phyloP scores from a whole-genome alignment of 2,888 invertebrate genomes.

The Galeopsomyia nigrocyanea region DNA sequence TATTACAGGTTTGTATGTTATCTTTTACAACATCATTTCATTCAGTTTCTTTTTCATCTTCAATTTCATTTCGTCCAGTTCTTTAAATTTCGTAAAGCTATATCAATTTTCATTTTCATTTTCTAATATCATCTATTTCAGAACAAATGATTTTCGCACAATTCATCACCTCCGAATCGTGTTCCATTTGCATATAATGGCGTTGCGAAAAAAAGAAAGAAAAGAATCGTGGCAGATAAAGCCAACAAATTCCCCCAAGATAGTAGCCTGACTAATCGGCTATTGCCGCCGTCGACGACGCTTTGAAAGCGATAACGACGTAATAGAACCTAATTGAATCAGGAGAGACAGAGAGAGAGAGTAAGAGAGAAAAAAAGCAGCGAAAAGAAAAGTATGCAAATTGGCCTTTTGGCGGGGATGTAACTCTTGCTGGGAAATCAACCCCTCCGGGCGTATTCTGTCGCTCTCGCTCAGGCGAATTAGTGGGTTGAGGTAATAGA shows the following conservation, averaged over 20 bases:
- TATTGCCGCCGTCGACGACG: no score
- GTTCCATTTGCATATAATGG: neutral
- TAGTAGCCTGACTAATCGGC: no score
- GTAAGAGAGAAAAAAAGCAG: neutral
- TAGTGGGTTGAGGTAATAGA: conserved; percentile 62
- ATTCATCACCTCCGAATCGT: neutral
- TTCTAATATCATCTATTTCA: neutral
- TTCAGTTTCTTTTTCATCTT: no score
- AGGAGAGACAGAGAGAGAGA: conserved; percentile 2
- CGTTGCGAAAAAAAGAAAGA: neutral
- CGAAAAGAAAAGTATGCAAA: conserved; percentile 40
- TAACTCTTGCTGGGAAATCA: conserved; percentile 49
- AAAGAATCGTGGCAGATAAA: neutral
- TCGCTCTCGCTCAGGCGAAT: conserved; percentile 52
- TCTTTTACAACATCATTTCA: no score
- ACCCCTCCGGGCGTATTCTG: conserved; percentile 50
- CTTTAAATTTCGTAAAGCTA: no score
- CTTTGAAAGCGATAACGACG: conserved; percentile 30
- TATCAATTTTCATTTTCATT: no score
- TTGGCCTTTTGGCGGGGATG: conserved; percentile 13
- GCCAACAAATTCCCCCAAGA: neutral
- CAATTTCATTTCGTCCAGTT: no score
- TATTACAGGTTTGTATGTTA: no score
- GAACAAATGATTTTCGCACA: neutral
- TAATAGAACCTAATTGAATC: conserved; percentile 42